Evolutionary conservation across 37 sponge, comb jelly and placozoan species (phyloP).

Genomic region (Petrosia ficiformis): DNA sequence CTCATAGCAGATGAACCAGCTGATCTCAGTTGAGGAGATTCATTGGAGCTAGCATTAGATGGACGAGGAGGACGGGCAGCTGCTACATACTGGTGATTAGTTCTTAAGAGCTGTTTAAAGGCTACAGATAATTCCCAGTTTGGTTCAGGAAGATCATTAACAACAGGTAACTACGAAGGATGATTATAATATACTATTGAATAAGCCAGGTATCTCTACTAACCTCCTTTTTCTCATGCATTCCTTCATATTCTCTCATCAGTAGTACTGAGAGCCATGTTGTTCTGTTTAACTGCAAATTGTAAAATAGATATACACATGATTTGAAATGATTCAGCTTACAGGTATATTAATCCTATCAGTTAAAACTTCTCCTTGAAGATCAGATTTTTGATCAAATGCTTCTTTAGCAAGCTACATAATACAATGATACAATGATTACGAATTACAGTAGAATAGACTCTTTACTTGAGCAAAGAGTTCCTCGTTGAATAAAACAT

Average conservation of each 20-base stretch:
- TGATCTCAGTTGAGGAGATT: slow-evolving; percentile 19
- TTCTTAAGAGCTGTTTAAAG: slow-evolving; percentile 59
- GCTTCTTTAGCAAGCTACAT: slow-evolving; percentile 53
- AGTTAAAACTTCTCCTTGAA: slow-evolving; percentile 44
- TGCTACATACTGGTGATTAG: slow-evolving; percentile 22
- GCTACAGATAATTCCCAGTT: slow-evolving; percentile 65
- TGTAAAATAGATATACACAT: neutral
- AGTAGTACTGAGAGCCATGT: slow-evolving; percentile 1
- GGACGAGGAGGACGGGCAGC: slow-evolving; percentile 28
- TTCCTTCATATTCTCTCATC: neutral
- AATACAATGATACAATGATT: neutral
- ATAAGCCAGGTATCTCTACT: neutral
- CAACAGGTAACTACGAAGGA: neutral
- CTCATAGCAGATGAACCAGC: slow-evolving; percentile 52
- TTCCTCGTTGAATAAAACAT: slow-evolving; percentile 75
- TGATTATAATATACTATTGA: neutral
- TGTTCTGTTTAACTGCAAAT: neutral
- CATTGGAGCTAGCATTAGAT: slow-evolving; percentile 25
- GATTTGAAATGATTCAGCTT: neutral
- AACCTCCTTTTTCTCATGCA: neutral
- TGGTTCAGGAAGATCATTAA: slow-evolving; percentile 24
- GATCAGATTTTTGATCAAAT: slow-evolving; percentile 34
- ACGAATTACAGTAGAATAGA: neutral
- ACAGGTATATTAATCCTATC: slow-evolving; percentile 55
- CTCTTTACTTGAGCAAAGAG: slow-evolving; percentile 52